Evolutionary conservation across 2,113 vertebrate genomes (phyloP), one percentile per base, ranked within the genome.

Genomic region (Zosterops hypoxanthus): DNA sequence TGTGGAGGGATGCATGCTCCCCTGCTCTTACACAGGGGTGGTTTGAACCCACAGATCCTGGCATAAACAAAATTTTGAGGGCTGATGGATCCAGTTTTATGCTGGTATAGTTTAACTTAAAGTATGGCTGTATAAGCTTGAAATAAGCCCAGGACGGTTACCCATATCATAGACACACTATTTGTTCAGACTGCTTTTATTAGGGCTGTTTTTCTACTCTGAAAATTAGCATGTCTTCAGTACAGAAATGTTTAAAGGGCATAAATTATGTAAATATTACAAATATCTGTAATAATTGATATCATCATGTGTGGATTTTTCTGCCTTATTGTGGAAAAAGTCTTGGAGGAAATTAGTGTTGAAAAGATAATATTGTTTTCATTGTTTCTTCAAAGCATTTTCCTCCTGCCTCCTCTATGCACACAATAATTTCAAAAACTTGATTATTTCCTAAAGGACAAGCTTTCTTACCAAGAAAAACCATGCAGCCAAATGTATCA

Each of bases 361-460:
- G 79, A 95, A 93, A 94, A 96, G 90, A 90, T 88, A 95, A 90
- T 96, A 93, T 20, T 95, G 90, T 91, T 95, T 94, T 94, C 50
- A 81, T 92, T 92, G 57, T 66, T 95, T 79, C 88, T 96, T 96
- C 86, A 91, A 96, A 97, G 86, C 46, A 11, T 75, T 90, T 95
- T 95, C 59, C 17, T 91, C 21, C 63, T 29, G 34, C 73, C 64
- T 82, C 73, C 57, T 85, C 68, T 81, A 20, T 49, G 56, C 63
- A 87, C 49, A 92, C 49, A 95, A 50, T 92, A 79, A 94, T 96
- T 96, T 96, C 25, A 92, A 93, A 95, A 96, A 95, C 90, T 89
- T 90, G 91, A 95, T 96, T 96, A 96, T 96, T 96, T 97, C 97
- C 92, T 96, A 96, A 95, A 96, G 92, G 69, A 95, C 86, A 94